These are phyloP conservation scores for Phaethon lepturus DNA, from an alignment of 2,113 vertebrate species.

Conservation along the genomic window DNA sequence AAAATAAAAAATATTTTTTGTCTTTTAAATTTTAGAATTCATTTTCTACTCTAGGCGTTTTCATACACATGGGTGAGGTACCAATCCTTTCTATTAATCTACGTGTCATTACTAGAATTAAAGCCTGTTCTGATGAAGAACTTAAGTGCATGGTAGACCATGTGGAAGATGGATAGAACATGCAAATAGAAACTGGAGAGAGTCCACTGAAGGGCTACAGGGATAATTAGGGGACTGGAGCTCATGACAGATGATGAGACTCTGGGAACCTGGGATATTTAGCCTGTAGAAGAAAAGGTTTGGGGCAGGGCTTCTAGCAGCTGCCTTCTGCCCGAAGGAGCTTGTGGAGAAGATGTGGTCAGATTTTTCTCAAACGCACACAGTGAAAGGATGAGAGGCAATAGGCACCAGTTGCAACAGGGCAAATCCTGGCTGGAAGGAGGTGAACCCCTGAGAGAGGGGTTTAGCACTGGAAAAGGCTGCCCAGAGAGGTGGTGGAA, in stretches of 20 bases:
- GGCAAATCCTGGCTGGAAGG: not conserved
- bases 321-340: not conserved
- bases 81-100: not conserved
- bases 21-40: not conserved
- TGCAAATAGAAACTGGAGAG: not conserved
- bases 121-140: not conserved
- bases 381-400: not conserved
- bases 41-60: not conserved
- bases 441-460: not conserved
- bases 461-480: not conserved
- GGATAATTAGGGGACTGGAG: not conserved
- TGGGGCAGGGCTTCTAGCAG: not conserved
- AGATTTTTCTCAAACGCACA: not conserved
- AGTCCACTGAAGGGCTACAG: not conserved
- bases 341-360: not conserved
- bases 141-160: not conserved
- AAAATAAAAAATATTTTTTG: not conserved
- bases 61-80: rapidly evolving
- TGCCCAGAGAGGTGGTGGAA: not conserved
- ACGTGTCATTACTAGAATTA: not conserved
- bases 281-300: not conserved
- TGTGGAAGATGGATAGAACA: not conserved
- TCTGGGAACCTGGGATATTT: not conserved
- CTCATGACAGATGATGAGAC: not conserved
- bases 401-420: not conserved